Percentiles rank a stretch among this genome's conserved stretches.
Evolutionary conservation across 2,888 invertebrate species (phyloP).

Genomic region (Tortrix viridana): DNA sequence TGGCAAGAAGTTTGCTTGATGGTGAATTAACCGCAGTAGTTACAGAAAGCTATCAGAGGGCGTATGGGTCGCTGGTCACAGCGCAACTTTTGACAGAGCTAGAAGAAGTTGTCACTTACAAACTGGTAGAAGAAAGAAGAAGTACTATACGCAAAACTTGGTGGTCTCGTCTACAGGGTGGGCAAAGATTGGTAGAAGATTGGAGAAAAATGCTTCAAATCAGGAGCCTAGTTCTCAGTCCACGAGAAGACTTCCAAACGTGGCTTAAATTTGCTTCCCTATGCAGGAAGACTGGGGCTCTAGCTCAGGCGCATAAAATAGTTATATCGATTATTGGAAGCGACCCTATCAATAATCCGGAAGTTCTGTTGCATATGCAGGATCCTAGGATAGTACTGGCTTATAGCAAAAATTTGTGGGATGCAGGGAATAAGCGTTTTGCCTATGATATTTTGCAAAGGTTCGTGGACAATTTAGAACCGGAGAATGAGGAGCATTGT

Average conservation of each 20-base stretch:
- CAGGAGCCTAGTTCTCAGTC: conserved; percentile 94
- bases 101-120: conserved; percentile 98
- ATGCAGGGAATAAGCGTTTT: conserved; percentile 89
- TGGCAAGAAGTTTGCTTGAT: conserved; percentile 96
- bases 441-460: conserved; percentile 91
- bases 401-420: conserved; percentile 98
- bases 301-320: conserved; percentile 95
- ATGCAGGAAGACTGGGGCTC: conserved; percentile 95
- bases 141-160: conserved; percentile 92
- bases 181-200: conserved; percentile 97
- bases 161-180: conserved; percentile 98
- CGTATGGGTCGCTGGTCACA: conserved; percentile 97
- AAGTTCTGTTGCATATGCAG: conserved; percentile 88
- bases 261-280: conserved; percentile 99
- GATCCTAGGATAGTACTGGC: conserved; percentile 96
- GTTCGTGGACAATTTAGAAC: conserved; percentile 86
- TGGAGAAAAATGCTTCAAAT: conserved; percentile 99
- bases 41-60: conserved; percentile 97
- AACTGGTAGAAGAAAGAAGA: conserved; percentile 96
- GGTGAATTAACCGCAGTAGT: conserved; percentile 98
- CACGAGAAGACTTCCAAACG: conserved; percentile 96
- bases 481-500: conserved; percentile 83
- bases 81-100: conserved; percentile 98
- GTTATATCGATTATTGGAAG: conserved; percentile 91
- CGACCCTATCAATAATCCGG: conserved; percentile 90